These are phyloP conservation scores for Encarsia formosa DNA, from an alignment of 2,888 invertebrate genomes.

Conservation along the genomic window DNA sequence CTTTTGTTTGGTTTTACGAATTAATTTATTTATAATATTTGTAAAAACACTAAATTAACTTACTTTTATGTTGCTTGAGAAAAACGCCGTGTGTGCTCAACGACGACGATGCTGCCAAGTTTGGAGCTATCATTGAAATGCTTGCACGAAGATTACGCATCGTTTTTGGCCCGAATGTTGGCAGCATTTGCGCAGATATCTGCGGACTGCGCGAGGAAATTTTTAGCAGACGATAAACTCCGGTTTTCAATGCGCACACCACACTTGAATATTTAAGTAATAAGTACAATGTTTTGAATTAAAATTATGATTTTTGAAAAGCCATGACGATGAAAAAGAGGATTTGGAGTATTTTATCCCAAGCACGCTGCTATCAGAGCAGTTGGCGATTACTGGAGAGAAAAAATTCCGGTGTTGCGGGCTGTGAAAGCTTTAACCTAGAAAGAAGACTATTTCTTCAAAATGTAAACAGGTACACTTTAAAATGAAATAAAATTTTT, in stretches of 20 bases:
- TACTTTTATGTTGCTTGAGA: constrained; percentile 2
- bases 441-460: neutral
- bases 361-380: neutral
- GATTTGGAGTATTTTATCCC: neutral
- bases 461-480: constrained; percentile 2
- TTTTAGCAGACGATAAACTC: constrained; percentile 14
- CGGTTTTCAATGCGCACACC: neutral
- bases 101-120: constrained; percentile 13
- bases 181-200: too few species aligned
- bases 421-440: constrained; percentile 12
- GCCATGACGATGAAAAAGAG: neutral
- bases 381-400: neutral
- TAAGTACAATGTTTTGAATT: too few species aligned
- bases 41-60: constrained; percentile 13
- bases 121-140: constrained; percentile 3
- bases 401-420: neutral
- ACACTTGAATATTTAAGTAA: too few species aligned
- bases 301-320: neutral
- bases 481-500: neutral
- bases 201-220: neutral
- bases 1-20: neutral
- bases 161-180: constrained; percentile 12
- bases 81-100: constrained; percentile 8
- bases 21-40: constrained; percentile 1
- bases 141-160: neutral